phyloP scores from a whole-genome alignment of 2,888 invertebrate genomes.

The Beris chalybata region DNA sequence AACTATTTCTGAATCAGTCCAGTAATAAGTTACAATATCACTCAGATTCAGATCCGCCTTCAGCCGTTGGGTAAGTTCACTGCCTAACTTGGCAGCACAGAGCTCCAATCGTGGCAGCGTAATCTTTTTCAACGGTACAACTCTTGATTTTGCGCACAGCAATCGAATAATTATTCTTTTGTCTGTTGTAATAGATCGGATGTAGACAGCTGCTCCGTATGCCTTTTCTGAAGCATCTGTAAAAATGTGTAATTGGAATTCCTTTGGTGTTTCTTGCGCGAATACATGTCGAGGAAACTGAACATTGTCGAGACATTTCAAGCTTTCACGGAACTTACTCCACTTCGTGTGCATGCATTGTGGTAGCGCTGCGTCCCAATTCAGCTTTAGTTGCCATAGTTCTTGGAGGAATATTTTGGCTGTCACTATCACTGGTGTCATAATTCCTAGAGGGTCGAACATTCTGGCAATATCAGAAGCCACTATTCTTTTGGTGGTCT shows the following conservation, averaged over 20 bases:
- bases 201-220: constrained; percentile 6
- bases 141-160: background rate
- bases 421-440: too few species aligned
- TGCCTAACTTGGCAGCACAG: background rate
- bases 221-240: constrained; percentile 16
- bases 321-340: background rate
- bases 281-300: constrained; percentile 4
- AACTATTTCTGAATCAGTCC: background rate
- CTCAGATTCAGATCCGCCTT: background rate
- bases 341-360: too few species aligned
- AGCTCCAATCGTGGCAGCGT: background rate
- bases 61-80: background rate
- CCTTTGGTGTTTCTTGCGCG: background rate
- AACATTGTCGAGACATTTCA: constrained; percentile 1
- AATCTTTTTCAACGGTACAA: background rate
- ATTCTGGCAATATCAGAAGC: too few species aligned
- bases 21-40: background rate
- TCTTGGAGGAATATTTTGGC: too few species aligned
- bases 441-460: too few species aligned
- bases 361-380: too few species aligned
- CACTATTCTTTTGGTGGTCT: too few species aligned
- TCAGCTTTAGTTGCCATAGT: too few species aligned
- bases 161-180: background rate
- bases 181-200: background rate
- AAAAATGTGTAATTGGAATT: constrained; percentile 20